These are phyloP conservation scores for Mycetomoellerius zeteki DNA, from an alignment of 1,140 invertebrate genomes.

Conservation along the genomic window DNA sequence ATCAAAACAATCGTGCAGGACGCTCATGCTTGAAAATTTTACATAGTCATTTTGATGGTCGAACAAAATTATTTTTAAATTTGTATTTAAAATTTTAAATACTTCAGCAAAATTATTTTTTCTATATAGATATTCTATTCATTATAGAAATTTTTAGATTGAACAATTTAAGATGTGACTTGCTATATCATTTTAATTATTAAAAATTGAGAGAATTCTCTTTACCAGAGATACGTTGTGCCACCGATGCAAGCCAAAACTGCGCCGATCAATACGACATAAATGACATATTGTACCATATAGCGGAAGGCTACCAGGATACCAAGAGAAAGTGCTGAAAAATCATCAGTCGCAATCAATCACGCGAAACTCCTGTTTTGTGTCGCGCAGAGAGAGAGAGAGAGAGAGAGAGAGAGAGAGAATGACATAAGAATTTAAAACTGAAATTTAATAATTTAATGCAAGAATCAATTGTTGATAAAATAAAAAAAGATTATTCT, in stretches of 20 bases:
- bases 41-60: too few relatives aligned
- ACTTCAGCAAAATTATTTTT: too few relatives aligned
- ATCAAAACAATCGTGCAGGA: too few relatives aligned
- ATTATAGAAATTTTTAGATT: background rate
- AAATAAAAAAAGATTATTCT: background rate
- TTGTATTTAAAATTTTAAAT: too few relatives aligned
- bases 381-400: background rate
- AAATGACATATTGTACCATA: conserved; percentile 90
- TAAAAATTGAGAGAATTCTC: background rate
- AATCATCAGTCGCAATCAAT: conserved; percentile 44
- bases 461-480: background rate
- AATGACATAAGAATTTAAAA: conserved; percentile 28
- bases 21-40: too few relatives aligned
- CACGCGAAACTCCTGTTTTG: background rate
- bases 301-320: conserved; percentile 89
- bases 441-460: conserved; percentile 48
- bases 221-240: conserved; percentile 91
- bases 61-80: too few relatives aligned
- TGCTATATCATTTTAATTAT: background rate
- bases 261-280: conserved; percentile 89
- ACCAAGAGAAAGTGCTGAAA: conserved; percentile 88
- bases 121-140: background rate
- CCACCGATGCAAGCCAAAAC: conserved; percentile 88
- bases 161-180: background rate
- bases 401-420: background rate